Evolutionary conservation across 2,888 invertebrate genomes (phyloP), one percentile per base, ranked within the genome.

Genomic region (Keiferia lycopersicella): DNA sequence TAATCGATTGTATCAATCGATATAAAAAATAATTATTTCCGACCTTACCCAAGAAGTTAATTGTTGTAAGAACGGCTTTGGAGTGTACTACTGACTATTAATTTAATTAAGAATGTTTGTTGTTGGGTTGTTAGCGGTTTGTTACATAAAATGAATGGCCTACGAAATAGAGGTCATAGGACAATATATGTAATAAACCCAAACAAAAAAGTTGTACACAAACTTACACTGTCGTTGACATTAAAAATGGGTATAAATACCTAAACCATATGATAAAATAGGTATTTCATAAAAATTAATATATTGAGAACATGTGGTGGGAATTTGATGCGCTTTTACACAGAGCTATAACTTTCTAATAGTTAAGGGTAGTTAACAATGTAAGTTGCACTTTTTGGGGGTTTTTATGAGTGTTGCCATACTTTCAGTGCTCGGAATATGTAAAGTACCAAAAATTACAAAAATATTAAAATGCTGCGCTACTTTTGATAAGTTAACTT

Each of bases 11-110:
- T 82, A 80, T 82, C 83, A 82, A 81, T 83, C 79, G 79, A 79
- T 84, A 79, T 67, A 71, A 73, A 74, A 71, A 77, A 84, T 80
- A 81, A 86, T 87, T 85, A 87, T 86, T 84, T 84, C 78, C 84
- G 86, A 88, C 88, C 89, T 89, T 86, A 87, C 81, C 69, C 82
- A 81, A 79, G 79, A 76, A 82, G 76, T 79, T 86, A 84, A 87
- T 86, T 82, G 80, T 77, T 75, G 82, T 81, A 82, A 68, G 78
- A 83, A 83, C 80, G 77, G 79, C 65, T 65, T 62, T 65, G 66
- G 68, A 69, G 67, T 69, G 72, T 65, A 75, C 77, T 73, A 78
- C 76, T 79, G 79, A 81, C 82, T 82, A 87, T 88, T 86, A 85
- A 83, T 82, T 86, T 84, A 81, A 88, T 87, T 87, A 84, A 72